phyloP scores from a whole-genome alignment of 2,113 vertebrate genomes.

The Ciconia stormi region DNA sequence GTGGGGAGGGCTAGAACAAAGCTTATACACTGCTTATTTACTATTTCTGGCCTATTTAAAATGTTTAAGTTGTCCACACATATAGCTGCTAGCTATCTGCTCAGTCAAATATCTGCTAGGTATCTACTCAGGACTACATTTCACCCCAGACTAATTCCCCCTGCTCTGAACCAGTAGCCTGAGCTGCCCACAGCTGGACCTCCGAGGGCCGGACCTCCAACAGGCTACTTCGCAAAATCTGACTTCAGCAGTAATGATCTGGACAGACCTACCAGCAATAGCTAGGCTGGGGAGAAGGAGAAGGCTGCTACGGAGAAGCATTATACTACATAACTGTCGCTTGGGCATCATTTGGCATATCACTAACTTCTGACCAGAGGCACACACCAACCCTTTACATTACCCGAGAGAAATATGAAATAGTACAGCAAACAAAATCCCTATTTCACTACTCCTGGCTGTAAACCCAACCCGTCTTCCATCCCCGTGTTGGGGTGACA shows the following conservation, averaged over 20 bases:
- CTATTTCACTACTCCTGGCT: not conserved
- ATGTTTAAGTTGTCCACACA: not conserved
- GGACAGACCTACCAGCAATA: not conserved
- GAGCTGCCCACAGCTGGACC: not conserved
- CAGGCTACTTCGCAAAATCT: not conserved
- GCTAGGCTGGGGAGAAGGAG: not conserved
- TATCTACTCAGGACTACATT: not conserved
- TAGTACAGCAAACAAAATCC: not conserved
- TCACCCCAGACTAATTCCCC: not conserved
- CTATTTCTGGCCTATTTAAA: not conserved
- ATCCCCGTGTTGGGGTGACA: not conserved
- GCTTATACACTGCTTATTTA: not conserved
- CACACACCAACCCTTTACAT: not conserved
- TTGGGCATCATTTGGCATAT: not conserved
- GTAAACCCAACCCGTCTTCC: not conserved
- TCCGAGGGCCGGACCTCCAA: not conserved
- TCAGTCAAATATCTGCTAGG: not conserved
- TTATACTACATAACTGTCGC: accelerated
- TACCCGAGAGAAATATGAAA: not conserved
- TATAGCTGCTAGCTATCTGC: not conserved
- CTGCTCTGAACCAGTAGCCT: not conserved
- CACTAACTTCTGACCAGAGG: not conserved
- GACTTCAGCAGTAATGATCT: not conserved
- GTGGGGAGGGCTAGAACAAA: not conserved
- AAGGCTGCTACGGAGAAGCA: not conserved